Percentiles rank a stretch among this genome's conserved stretches.
phyloP scores from a whole-genome alignment of 1,140 invertebrate species.

The Bombus soroeensis region DNA sequence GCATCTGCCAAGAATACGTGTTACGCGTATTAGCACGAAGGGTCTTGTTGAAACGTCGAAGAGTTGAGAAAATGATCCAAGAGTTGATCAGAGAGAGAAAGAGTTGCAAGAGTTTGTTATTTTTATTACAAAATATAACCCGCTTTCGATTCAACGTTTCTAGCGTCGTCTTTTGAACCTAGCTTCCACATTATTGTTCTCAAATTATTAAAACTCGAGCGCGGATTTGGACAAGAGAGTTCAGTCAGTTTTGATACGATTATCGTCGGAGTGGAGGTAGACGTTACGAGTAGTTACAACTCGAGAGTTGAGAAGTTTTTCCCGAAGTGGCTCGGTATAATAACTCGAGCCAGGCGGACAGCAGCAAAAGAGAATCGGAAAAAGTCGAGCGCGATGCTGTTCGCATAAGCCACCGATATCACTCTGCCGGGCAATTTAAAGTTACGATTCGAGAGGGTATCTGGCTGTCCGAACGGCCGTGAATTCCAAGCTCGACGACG shows the following conservation, averaged over 20 bases:
- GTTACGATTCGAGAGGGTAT: constrained; percentile 65
- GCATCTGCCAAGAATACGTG: too few species aligned
- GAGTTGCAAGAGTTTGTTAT: background rate
- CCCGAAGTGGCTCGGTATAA: background rate
- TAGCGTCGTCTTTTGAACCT: background rate
- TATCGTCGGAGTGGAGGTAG: background rate
- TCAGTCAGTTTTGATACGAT: background rate
- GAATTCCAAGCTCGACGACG: constrained; percentile 13
- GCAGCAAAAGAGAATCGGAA: background rate
- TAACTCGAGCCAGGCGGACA: background rate
- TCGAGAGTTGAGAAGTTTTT: background rate
- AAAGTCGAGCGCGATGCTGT: constrained; percentile 29
- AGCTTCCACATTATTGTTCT: background rate
- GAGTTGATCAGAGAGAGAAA: too few species aligned
- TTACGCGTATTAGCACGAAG: too few species aligned
- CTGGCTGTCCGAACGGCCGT: constrained; percentile 33
- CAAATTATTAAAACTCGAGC: background rate
- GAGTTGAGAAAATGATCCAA: too few species aligned
- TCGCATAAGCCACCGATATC: constrained; percentile 57
- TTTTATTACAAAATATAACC: background rate
- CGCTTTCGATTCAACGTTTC: background rate
- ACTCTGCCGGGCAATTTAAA: constrained; percentile 67
- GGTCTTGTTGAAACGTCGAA: too few species aligned
- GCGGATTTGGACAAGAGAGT: background rate
- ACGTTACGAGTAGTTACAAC: constrained; percentile 2